Conservation (phyloP, 2,113 vertebrate genomes). For the Lepus americanus region DNA sequence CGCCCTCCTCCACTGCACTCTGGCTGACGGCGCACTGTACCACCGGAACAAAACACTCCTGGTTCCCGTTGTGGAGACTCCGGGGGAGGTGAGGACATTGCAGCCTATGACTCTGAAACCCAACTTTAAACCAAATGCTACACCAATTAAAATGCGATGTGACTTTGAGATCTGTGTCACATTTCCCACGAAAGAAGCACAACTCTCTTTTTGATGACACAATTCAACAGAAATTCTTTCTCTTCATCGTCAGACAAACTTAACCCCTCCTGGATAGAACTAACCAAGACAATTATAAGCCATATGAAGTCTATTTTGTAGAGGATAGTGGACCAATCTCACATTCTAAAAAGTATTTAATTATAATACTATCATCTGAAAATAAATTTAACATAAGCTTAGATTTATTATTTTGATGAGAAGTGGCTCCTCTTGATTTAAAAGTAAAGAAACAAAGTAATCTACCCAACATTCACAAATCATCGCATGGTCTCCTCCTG, state of each 20-base stretch:
- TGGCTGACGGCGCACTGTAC: background rate
- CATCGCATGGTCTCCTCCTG: background rate
- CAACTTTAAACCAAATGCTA: background rate
- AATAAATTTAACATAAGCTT: background rate
- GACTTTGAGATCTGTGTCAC: slow-evolving; percentile 20
- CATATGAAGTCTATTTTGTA: background rate
- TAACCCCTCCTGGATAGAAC: background rate
- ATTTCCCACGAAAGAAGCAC: background rate
- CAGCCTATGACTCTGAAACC: background rate
- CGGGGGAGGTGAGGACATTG: background rate
- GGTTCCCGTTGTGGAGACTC: background rate
- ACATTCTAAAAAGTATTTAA: background rate
- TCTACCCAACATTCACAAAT: background rate
- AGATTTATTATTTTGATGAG: background rate
- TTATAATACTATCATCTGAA: background rate
- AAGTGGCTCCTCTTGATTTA: slow-evolving; percentile 1
- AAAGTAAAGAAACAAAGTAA: background rate
- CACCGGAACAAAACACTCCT: background rate
- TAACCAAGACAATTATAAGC: background rate
- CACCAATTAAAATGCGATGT: background rate
- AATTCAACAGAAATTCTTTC: background rate
- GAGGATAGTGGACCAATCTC: no score
- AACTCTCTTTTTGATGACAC: background rate
- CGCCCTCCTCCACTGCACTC: background rate
- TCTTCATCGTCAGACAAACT: background rate